Conservation (phyloP, 2,888 invertebrate genomes). For the Cristatella mucedo region DNA sequence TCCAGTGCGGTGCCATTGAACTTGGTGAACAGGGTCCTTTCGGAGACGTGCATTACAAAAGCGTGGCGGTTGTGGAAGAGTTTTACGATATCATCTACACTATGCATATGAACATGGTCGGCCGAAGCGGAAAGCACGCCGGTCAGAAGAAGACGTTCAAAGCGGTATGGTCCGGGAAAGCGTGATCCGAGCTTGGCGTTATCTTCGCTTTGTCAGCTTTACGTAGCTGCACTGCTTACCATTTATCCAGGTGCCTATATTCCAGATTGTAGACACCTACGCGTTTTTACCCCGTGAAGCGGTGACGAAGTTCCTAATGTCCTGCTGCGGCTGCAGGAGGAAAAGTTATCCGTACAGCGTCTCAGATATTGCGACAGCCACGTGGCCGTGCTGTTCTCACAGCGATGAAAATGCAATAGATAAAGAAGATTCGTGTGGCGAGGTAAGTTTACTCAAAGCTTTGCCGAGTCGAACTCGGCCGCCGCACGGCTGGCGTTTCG, state of each 20-base stretch:
- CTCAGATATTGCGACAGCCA: too few relatives aligned
- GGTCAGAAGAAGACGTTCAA: constrained; percentile 89
- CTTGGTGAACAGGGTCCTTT: too few relatives aligned
- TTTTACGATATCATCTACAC: constrained; percentile 92
- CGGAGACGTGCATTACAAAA: constrained; percentile 49
- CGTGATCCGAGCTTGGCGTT: neutral
- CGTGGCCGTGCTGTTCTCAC: too few relatives aligned
- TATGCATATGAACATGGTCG: constrained; percentile 82
- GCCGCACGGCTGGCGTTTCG: too few relatives aligned
- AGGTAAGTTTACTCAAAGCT: too few relatives aligned
- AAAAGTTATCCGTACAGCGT: neutral
- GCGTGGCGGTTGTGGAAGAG: constrained; percentile 89
- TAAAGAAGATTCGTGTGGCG: too few relatives aligned
- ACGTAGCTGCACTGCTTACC: too few relatives aligned
- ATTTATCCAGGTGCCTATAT: too few relatives aligned
- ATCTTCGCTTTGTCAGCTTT: neutral
- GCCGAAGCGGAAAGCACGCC: constrained; percentile 75
- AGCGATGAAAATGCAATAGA: too few relatives aligned
- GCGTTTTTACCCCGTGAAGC: constrained; percentile 77
- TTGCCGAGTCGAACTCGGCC: too few relatives aligned
- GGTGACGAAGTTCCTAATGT: constrained; percentile 7
- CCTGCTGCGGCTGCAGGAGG: neutral
- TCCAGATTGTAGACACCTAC: constrained; percentile 85
- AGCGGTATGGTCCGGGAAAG: constrained; percentile 54
- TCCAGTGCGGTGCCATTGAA: too few relatives aligned